Base-by-base conservation (phyloP, 1,140 invertebrate species). In the Zaprionus inermis region DNA sequence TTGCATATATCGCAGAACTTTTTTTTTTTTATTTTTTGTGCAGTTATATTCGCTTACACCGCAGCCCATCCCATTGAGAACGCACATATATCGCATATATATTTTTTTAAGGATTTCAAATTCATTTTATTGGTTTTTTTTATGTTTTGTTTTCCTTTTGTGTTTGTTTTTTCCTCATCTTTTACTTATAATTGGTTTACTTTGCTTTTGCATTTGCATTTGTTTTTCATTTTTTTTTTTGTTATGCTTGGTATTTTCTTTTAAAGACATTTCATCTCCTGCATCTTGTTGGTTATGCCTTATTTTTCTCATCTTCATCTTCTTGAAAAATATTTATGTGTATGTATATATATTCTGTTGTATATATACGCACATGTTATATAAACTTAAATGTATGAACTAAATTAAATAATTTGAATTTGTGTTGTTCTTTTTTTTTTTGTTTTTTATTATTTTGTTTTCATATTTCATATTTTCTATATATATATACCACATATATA, bases 81-180 rank as follows among this genome's bases (percentile, higher is more conserved):
- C 52, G 34, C 65, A 66, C 61, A 81, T 66, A 49, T 36, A 58
- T 77, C 36, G 68, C 56, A 68, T 78, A 56, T 88, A 72, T 86
- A 86, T 89, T 89, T 88, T 67, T 88, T 88, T 84, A 88, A 88
- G 84, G 84, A 88, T 88, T 88, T 88, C 83, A 89, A 88, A 88
- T 88, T 88, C 83, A 88, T 88, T 88, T 88, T 88, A 88, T 88
- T 88, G 83, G 80, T 82, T 86, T 88, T 79, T 80, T 63, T 81
- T 68, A 72, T 76, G 36, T 74, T 49, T 76, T 72, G 30, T 54
- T 54, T 54, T 54, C 22, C 54, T 28, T 69, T 77, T 63, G 75
- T 84, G 59, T 57, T 86, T 75, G 38, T 64, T 56, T 83, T 57
- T 72, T 72, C 65, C 65, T 65, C 72, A 67, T 63, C 28, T 44